Evolutionary conservation across 53 echinoderm and acorn worm genomes (phyloP).

Genomic region (Luidia sarsii): DNA sequence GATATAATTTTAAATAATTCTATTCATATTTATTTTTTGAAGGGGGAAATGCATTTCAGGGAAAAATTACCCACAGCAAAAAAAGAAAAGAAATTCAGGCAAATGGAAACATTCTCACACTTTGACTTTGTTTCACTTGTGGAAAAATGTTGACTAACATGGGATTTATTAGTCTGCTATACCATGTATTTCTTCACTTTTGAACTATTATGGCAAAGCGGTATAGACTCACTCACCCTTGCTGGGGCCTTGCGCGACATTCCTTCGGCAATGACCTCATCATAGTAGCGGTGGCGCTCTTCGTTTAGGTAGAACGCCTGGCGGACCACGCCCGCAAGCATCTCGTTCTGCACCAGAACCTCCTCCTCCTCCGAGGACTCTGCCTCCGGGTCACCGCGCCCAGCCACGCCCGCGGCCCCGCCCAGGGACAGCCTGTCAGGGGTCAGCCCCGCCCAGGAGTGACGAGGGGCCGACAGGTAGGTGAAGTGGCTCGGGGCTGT

Average conservation of each 20-base stretch:
- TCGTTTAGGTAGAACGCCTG: constrained; percentile 78
- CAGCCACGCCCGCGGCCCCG: constrained; percentile 78
- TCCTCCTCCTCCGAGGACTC: constrained; percentile 63
- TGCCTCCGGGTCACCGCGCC: constrained; percentile 48
- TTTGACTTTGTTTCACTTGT: too few species aligned
- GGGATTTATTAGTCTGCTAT: too few species aligned
- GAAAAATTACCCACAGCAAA: too few species aligned
- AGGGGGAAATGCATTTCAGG: too few species aligned
- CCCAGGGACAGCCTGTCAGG: constrained; percentile 32
- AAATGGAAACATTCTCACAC: too few species aligned
- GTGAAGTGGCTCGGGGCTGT: background rate
- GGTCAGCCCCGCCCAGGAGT: constrained; percentile 32
- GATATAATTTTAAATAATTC: too few species aligned
- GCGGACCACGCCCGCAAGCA: constrained; percentile 75
- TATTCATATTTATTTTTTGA: too few species aligned
- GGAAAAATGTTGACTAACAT: too few species aligned
- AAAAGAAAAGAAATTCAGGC: too few species aligned
- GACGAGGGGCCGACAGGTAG: constrained; percentile 33
- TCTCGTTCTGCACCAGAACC: constrained; percentile 81
- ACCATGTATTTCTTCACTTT: too few species aligned
- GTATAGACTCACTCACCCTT: constrained; percentile 67
- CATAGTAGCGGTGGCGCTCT: constrained; percentile 79
- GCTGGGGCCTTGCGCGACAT: constrained; percentile 82
- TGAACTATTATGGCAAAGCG: too few species aligned
- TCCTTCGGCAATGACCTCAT: constrained; percentile 74